Evolutionary conservation across 2,888 invertebrate genomes (phyloP).

Genomic region (Tinea trinotella): DNA sequence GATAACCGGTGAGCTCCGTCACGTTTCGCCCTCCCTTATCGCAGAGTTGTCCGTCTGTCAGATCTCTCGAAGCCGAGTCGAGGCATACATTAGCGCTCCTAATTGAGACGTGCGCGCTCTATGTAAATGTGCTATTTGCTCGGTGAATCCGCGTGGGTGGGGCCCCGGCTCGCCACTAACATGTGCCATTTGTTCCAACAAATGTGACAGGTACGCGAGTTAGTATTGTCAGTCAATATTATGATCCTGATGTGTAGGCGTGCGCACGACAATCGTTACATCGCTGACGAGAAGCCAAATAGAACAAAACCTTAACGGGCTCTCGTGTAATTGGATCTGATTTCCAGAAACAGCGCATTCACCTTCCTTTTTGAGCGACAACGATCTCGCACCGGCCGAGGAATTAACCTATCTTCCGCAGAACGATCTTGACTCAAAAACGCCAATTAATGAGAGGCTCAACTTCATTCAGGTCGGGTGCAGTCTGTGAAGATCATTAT

Average conservation of each 20-base stretch:
- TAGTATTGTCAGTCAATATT: conserved; percentile 50
- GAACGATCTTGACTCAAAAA: conserved; percentile 70
- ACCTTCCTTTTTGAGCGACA: conserved; percentile 70
- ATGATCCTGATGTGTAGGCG: conserved; percentile 31
- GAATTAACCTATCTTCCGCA: conserved; percentile 72
- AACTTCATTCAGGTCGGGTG: conserved; percentile 67
- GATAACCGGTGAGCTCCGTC: conserved; percentile 66
- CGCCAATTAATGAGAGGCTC: conserved; percentile 73
- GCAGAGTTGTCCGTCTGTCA: conserved; percentile 53
- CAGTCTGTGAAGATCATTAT: conserved; percentile 71
- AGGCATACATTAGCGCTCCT: conserved; percentile 73
- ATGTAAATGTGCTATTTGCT: too few species aligned
- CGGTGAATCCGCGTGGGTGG: conserved; percentile 59
- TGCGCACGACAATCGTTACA: conserved; percentile 30
- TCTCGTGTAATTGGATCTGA: conserved; percentile 71
- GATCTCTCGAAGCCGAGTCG: conserved; percentile 54
- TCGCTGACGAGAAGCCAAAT: conserved; percentile 40
- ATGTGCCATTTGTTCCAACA: conserved; percentile 1
- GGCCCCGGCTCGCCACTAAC: conserved; percentile 23
- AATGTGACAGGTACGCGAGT: background rate
- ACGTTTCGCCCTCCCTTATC: conserved; percentile 62
- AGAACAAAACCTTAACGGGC: conserved; percentile 69
- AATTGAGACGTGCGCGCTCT: conserved; percentile 70
- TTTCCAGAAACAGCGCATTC: conserved; percentile 70
- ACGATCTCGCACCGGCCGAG: conserved; percentile 65